Base-by-base conservation (phyloP, 2,888 invertebrate species). In the Dichetophora obliterata region DNA sequence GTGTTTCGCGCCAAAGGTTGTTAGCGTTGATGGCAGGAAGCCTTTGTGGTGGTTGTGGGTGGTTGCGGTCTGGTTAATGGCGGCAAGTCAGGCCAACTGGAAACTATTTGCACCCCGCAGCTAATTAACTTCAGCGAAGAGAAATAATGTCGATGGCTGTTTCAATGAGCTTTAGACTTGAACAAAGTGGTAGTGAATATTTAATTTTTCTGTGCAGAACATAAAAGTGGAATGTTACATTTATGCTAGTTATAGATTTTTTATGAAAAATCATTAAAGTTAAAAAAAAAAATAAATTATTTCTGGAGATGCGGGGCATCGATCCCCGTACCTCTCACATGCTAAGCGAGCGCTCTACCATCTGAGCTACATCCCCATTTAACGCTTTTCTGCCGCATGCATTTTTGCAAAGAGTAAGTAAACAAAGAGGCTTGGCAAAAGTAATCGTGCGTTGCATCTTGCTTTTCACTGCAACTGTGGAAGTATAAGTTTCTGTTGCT, bases 351-450 rank as follows among this genome's bases (percentile, higher is more conserved):
- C 86, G 86, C 89, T 89, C 89, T 89, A 89, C 89, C 89, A 88
- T 88, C 87, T 89, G 89, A 89, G 89, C 89, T 88, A 89, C 88
- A 88, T 88, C 89, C 89, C 89, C 89, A 61, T 19, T 27, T 68
- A 68, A 63, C 63, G 31, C 6, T 59, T 19, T 24, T 4, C 0
- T 19, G 27, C 4, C 57, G 24, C 9, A 11, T 59, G 22, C 57
- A 43, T 43, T 11, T 43, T 14, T 11, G 11, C 11, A 43, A 43
- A 43, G 1, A 43, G 43, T 43, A n/a, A n/a, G 43, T 43, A 8
- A 37, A 37, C 43, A 43, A 43, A 11, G 14, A 14, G 11, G 11
- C 2, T 14, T 43, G 1, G 19, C 19, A 19, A 54, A 54, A 8
- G 22, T 54, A 22, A 54, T 22, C 8, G n/a, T 16, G 54, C 54